Evolutionary conservation across 2,888 invertebrate genomes (phyloP), one percentile per base, ranked within the genome.

Genomic region (Chymomyza caudatula): DNA sequence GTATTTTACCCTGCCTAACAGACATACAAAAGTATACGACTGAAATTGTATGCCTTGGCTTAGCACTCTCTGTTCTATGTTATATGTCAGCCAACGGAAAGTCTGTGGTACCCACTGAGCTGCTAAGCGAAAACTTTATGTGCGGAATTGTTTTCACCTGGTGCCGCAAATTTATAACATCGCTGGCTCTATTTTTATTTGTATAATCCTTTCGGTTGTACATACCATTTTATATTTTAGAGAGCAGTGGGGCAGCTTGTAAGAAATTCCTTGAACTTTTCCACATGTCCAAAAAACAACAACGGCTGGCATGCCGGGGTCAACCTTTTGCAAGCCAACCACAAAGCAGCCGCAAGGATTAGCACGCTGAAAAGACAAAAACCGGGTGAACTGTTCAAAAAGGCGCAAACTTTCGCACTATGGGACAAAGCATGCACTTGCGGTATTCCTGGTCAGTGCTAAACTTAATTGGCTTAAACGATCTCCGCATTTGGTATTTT

Each of bases 71-170:
- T 6, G 20, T 11, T 20, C 20, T 52, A n/a, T 52, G 49, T 49
- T 49, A n/a, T n/a, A n/a, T n/a, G n/a, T n/a, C n/a, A n/a, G n/a
- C n/a, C n/a, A n/a, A n/a, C n/a, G n/a, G n/a, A n/a, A n/a, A n/a
- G n/a, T n/a, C n/a, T n/a, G n/a, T n/a, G n/a, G n/a, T n/a, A n/a
- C n/a, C n/a, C n/a, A n/a, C n/a, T 37, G 29, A 37, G 29, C 11
- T 37, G 29, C 11, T 37, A 37, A 20, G 79, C 80, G 80, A 82
- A 79, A 86, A 86, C 77, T 82, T 82, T 86, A 82, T 86, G 85
- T 72, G 79, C 73, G 77, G 85, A 82, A 82, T 86, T 82, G 82
- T 86, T 82, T 85, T 82, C 82, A 82, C 82, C 82, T 82, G 82
- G 80, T 82, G 86, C 82, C 85, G 74, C 73, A 75, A 82, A 82